Evolutionary conservation across 2,113 vertebrate species (phyloP).

Genomic region (Ursus arctos): DNA sequence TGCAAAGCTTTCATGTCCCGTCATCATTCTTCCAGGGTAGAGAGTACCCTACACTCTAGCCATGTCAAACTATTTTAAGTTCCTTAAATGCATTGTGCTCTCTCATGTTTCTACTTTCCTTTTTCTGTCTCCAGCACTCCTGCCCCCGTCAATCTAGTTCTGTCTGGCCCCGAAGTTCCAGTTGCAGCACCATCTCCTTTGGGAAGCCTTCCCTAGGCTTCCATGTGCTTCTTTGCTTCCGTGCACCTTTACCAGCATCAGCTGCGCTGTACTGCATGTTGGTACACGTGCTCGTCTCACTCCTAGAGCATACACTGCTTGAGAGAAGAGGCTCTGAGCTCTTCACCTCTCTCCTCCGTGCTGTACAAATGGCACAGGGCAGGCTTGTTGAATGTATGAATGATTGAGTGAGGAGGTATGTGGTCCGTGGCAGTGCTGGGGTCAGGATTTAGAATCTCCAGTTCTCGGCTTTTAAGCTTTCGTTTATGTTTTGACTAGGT

Average conservation of each 20-base stretch:
- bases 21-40: not conserved
- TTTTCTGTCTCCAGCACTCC: not conserved
- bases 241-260: not conserved
- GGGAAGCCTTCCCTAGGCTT: not conserved
- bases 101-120: conserved; percentile 1
- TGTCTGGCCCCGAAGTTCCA: not conserved
- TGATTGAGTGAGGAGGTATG: not conserved
- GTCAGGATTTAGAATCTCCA: not conserved
- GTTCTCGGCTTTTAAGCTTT: conserved; percentile 25
- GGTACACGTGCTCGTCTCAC: not conserved
- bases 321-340: not conserved
- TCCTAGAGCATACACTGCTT: not conserved
- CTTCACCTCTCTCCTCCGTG: not conserved
- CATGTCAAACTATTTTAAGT: conserved; percentile 39
- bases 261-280: not conserved
- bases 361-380: not conserved
- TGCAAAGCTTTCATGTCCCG: conserved; percentile 25
- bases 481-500: not conserved
- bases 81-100: conserved; percentile 9
- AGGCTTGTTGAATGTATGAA: not conserved
- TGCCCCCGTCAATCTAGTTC: conserved; percentile 21
- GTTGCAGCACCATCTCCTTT: not conserved
- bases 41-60: not conserved
- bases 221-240: not conserved
- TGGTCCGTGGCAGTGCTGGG: not conserved